Evolutionary conservation across 2,888 invertebrate genomes (phyloP).

Genomic region (Seira sanloemensis): DNA sequence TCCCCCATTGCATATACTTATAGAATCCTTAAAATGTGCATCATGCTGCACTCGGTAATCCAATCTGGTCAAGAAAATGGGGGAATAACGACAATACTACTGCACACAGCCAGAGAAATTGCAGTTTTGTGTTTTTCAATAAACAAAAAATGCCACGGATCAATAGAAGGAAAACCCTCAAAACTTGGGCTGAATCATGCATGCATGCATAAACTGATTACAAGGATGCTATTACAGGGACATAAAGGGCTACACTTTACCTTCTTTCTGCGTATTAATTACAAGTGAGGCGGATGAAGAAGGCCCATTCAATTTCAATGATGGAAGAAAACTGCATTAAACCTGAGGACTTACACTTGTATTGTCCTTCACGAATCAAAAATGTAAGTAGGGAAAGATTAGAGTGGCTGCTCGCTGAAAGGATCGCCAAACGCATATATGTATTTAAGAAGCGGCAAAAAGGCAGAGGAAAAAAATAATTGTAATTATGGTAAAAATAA

Average conservation of each 20-base stretch:
- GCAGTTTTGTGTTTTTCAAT: conserved; percentile 9
- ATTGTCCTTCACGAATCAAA: conserved; percentile 10
- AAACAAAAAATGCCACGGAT: conserved; percentile 8
- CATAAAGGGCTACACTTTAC: conserved; percentile 25
- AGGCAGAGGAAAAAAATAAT: neutral
- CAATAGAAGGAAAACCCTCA: conserved; percentile 36
- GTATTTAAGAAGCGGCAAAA: neutral
- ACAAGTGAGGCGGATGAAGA: neutral
- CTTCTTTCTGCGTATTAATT: conserved; percentile 47
- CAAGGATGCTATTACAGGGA: neutral
- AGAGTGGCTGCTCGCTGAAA: too few species aligned
- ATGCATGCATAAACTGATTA: conserved; percentile 18
- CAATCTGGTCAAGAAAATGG: neutral
- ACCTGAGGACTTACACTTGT: neutral
- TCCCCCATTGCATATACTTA: neutral
- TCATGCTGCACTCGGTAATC: neutral
- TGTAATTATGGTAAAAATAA: conserved; percentile 13
- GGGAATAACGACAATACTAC: too few species aligned
- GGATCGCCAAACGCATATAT: too few species aligned
- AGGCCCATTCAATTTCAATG: conserved; percentile 17
- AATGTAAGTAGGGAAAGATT: conserved; percentile 1
- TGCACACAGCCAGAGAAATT: neutral
- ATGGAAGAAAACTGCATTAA: conserved; percentile 49
- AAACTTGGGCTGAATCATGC: conserved; percentile 33
- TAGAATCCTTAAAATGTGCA: too few species aligned